These are phyloP conservation scores for Egretta garzetta DNA, from an alignment of 2,113 vertebrate genomes.

Conservation along the genomic window DNA sequence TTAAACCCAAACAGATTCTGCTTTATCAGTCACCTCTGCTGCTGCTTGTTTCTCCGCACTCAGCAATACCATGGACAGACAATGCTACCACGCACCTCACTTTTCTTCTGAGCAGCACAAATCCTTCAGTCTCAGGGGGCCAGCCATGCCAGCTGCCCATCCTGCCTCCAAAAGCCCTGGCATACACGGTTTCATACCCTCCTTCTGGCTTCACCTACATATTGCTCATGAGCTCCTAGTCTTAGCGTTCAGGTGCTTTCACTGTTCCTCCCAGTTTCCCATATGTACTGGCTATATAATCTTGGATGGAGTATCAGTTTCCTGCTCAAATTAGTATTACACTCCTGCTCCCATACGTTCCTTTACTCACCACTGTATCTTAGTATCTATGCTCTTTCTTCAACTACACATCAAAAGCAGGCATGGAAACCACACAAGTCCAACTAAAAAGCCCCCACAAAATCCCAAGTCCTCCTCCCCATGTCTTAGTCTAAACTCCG, in stretches of 20 bases:
- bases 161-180: background rate
- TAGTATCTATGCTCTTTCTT: background rate
- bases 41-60: background rate
- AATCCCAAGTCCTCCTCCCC: background rate
- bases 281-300: background rate
- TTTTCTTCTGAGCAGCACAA: background rate
- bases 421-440: background rate
- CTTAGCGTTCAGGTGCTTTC: background rate
- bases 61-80: background rate
- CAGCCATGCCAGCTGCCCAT: background rate
- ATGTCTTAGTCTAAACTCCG: background rate
- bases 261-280: background rate
- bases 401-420: background rate
- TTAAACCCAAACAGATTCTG: background rate
- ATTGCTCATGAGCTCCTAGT: background rate
- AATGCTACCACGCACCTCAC: accelerated
- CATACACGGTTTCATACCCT: background rate
- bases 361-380: background rate
- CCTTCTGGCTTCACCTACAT: background rate
- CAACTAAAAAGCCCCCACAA: background rate
- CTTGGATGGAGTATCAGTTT: background rate
- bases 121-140: background rate
- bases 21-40: background rate
- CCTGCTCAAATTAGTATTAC: background rate
- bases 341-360: background rate